Percentiles rank a stretch among this genome's conserved stretches.
These are phyloP conservation scores for Hirtodrosophila cameraria DNA, from an alignment of 2,888 invertebrate species.

Conservation along the genomic window DNA sequence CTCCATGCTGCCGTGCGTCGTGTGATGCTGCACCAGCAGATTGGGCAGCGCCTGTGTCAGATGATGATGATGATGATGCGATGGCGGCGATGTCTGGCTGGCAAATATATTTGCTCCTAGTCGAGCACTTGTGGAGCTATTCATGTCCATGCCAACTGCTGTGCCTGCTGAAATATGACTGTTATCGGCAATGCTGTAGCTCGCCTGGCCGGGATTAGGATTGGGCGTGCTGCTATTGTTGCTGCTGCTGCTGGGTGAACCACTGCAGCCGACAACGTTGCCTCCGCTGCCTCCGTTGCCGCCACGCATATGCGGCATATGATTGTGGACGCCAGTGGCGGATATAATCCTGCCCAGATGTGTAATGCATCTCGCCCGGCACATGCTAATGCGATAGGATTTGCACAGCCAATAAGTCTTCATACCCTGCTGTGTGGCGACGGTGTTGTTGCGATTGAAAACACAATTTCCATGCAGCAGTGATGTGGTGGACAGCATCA, in stretches of 20 bases:
- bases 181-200: constrained; percentile 51
- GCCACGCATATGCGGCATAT: constrained; percentile 83
- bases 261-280: constrained; percentile 15
- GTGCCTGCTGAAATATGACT: constrained; percentile 24
- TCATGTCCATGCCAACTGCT: constrained; percentile 31
- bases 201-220: constrained; percentile 46
- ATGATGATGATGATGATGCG: constrained; percentile 68
- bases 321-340: constrained; percentile 84
- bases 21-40: constrained; percentile 76
- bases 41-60: constrained; percentile 75
- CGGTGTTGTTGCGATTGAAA: constrained; percentile 84
- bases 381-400: constrained; percentile 84
- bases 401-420: constrained; percentile 85
- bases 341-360: constrained; percentile 84
- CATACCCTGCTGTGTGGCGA: constrained; percentile 85
- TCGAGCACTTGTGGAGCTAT: constrained; percentile 21
- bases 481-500: constrained; percentile 84
- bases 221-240: constrained; percentile 34
- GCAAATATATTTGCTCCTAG: constrained; percentile 45
- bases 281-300: constrained; percentile 19
- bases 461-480: constrained; percentile 84
- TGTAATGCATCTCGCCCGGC: constrained; percentile 84
- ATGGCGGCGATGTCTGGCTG: constrained; percentile 49
- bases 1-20: constrained; percentile 49
- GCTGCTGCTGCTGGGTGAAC: not conserved